These are phyloP conservation scores for Andrena dorsata DNA, from an alignment of 2,888 invertebrate genomes.

Conservation along the genomic window DNA sequence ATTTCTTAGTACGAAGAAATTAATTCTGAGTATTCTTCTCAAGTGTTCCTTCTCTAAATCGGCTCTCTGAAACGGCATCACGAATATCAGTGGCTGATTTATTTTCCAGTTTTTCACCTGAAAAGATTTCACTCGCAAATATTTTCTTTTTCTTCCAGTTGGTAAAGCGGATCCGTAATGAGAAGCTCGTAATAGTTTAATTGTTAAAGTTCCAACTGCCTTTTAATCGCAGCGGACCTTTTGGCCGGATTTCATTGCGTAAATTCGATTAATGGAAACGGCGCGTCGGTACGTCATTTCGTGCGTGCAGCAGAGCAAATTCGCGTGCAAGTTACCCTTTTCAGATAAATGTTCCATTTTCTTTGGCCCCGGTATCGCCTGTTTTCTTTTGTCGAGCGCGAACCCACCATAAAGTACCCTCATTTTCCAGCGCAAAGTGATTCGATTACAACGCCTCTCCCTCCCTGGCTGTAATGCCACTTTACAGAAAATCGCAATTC, in stretches of 20 bases:
- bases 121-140: neutral
- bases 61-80: too few species aligned
- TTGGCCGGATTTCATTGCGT: neutral
- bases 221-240: conserved; percentile 22
- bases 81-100: too few species aligned
- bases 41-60: too few species aligned
- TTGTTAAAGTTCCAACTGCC: neutral
- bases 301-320: conserved; percentile 12
- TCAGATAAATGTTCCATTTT: conserved; percentile 37
- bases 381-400: conserved; percentile 51
- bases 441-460: conserved; percentile 44
- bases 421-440: conserved; percentile 54
- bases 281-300: neutral
- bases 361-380: conserved; percentile 31
- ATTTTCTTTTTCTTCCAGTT: neutral
- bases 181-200: neutral
- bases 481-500: conserved; percentile 52
- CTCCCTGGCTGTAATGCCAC: conserved; percentile 39
- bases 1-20: too few species aligned
- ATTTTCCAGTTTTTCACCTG: neutral
- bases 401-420: conserved; percentile 48
- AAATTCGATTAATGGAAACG: conserved; percentile 18
- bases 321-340: conserved; percentile 7
- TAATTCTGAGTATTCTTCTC: too few species aligned
- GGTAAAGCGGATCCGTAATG: neutral